Conservation (phyloP, 1,140 invertebrate species). For the Elymnias hypermnestra region DNA sequence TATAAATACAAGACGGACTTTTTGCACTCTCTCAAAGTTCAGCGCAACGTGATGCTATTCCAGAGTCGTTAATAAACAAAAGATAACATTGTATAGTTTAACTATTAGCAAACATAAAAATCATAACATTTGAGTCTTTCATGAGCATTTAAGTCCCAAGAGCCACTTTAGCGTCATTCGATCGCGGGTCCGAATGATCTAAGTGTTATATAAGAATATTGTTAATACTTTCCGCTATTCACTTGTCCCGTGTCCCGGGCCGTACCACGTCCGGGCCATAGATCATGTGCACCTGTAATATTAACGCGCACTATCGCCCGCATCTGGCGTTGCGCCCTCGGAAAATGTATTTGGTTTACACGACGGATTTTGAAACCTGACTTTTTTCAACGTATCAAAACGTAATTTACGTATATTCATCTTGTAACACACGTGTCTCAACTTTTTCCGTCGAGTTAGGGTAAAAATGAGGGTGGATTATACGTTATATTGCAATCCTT, state of each 20-base stretch:
- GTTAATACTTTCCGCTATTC: slow-evolving; percentile 8
- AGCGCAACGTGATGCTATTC: too few relatives aligned
- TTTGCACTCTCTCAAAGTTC: too few relatives aligned
- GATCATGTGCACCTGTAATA: slow-evolving; percentile 58
- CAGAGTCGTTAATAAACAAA: too few relatives aligned
- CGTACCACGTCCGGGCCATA: slow-evolving; percentile 40
- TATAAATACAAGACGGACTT: too few relatives aligned
- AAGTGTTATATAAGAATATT: too few relatives aligned
- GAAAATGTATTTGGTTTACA: slow-evolving; percentile 23
- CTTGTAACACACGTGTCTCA: slow-evolving; percentile 2
- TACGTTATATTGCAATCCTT: too few relatives aligned
- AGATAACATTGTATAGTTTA: too few relatives aligned
- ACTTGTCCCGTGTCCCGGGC: slow-evolving; percentile 12
- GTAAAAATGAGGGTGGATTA: not conserved
- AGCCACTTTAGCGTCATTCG: too few relatives aligned
- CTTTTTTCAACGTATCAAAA: slow-evolving; percentile 7
- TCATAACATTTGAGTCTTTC: too few relatives aligned
- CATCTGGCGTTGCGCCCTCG: slow-evolving; percentile 29
- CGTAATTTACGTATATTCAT: slow-evolving; percentile 8
- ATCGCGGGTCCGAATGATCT: too few relatives aligned
- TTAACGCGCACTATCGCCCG: slow-evolving; percentile 48
- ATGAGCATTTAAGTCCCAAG: too few relatives aligned
- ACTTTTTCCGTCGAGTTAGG: not conserved
- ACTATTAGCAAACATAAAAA: too few relatives aligned
- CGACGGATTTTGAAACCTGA: slow-evolving; percentile 7